A percentile compares a stretch with the other conserved stretches of the same genome.
phyloP scores from a whole-genome alignment of 1,140 invertebrate species.

The Drosophila obscura region DNA sequence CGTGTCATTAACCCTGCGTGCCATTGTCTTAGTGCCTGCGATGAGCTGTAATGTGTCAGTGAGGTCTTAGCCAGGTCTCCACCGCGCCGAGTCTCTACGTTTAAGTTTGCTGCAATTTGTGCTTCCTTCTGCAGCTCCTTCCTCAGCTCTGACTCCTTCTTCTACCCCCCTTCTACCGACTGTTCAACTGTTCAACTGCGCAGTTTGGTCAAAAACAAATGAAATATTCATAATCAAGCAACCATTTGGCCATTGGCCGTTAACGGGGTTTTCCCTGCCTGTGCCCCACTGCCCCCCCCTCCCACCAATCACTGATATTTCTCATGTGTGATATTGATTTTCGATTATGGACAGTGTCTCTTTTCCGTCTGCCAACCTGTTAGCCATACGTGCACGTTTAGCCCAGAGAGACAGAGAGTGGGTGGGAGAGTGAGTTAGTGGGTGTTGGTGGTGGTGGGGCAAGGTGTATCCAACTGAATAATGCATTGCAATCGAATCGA shows the following conservation, averaged over 20 bases:
- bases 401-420: constrained; percentile 56
- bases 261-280: constrained; percentile 23
- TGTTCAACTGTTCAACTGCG: constrained; percentile 42
- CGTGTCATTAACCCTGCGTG: constrained; percentile 41
- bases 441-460: neutral
- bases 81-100: neutral
- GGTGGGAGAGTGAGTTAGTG: constrained; percentile 3
- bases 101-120: constrained; percentile 4
- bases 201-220: constrained; percentile 53
- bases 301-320: constrained; percentile 27
- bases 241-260: constrained; percentile 40
- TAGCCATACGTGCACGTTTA: constrained; percentile 61
- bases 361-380: constrained; percentile 61
- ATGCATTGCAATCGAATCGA: constrained; percentile 38
- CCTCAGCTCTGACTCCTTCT: neutral
- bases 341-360: constrained; percentile 65
- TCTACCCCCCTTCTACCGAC: constrained; percentile 2
- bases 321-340: constrained; percentile 74
- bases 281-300: neutral
- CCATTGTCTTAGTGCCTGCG: constrained; percentile 10
- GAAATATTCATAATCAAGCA: constrained; percentile 64
- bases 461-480: constrained; percentile 27
- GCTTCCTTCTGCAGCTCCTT: no score
- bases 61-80: constrained; percentile 2
- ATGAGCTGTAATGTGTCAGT: constrained; percentile 25